Base-by-base conservation (phyloP, 53 echinoderm and acorn worm species). In the Echinometra lucunter region DNA sequence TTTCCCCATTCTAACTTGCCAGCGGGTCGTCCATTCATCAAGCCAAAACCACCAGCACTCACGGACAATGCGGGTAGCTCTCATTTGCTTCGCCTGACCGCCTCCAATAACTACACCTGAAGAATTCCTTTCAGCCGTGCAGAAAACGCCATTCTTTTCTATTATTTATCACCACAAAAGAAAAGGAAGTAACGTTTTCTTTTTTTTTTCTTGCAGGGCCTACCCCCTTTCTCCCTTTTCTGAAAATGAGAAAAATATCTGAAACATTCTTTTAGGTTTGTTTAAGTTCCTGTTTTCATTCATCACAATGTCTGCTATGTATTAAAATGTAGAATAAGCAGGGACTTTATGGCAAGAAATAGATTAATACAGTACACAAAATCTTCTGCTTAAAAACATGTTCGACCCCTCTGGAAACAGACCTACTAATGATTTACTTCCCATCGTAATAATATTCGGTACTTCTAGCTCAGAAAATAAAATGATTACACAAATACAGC, bases 121-220 rank as follows among this genome's bases (percentile, higher is more conserved):
- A 85, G 85, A 85, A 85, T 49, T 47, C 85, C 85, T 37, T 25
- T 34, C 89, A 60, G 8, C 89, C 89, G 30, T 89, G 89, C 58
- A 89, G 89, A 89, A 89, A 58, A 58, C 89, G 37, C 89, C 89
- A 89, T 89, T 89, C 58, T 89, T 60, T n/a, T 10, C 89, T 38
- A 89, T 89, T 89, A 19, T 89, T 60, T 30, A 2, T 30, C 58
- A 19, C 63, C 37, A 89, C 60, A 89, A 89, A 58, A 17, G 49
- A 89, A 89, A 89, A 89, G 89, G 89, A 89, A 89, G 89, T 89
- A 89, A 89, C 89, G 35, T 58, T 88, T 89, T 89, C 58, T 35
- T 58, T 89, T 89, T 89, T 60, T 38, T 23, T 89, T 88, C 56
- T 88, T 23, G 37, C 18, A 89, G 88, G 88, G 45, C 88, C 78